These are phyloP conservation scores for Cettia cetti DNA, from an alignment of 2,113 vertebrate genomes.

Conservation along the genomic window DNA sequence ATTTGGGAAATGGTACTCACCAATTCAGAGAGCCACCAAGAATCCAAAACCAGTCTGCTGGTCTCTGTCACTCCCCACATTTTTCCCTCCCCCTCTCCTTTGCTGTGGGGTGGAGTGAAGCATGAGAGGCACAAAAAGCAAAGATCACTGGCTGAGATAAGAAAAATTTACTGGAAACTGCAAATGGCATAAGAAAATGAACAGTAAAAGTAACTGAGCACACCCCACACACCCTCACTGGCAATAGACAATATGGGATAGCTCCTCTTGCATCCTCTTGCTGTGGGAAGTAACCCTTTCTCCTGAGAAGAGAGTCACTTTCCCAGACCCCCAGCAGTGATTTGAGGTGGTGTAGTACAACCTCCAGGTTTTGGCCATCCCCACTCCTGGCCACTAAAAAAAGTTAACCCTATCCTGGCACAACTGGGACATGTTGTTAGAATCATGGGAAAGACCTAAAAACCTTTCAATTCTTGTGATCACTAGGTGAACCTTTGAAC, in stretches of 20 bases:
- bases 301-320: neutral
- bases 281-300: too few relatives aligned
- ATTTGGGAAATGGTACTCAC: neutral
- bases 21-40: neutral
- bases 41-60: neutral
- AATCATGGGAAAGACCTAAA: neutral
- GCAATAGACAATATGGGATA: fast-evolving
- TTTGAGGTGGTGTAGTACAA: neutral
- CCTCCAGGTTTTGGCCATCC: too few relatives aligned
- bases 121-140: neutral
- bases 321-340: neutral
- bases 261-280: too few relatives aligned
- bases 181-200: neutral
- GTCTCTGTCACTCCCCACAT: fast-evolving
- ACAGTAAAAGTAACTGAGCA: too few relatives aligned
- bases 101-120: neutral
- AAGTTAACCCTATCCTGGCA: neutral
- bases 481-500: neutral
- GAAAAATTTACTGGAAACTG: neutral
- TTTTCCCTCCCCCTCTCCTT: neutral
- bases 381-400: neutral
- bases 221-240: neutral
- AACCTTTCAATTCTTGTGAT: fast-evolving
- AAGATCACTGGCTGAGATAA: neutral
- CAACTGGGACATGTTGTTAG: neutral